Evolutionary conservation across 2,888 invertebrate genomes (phyloP).

Genomic region (Tachystola acroxantha): DNA sequence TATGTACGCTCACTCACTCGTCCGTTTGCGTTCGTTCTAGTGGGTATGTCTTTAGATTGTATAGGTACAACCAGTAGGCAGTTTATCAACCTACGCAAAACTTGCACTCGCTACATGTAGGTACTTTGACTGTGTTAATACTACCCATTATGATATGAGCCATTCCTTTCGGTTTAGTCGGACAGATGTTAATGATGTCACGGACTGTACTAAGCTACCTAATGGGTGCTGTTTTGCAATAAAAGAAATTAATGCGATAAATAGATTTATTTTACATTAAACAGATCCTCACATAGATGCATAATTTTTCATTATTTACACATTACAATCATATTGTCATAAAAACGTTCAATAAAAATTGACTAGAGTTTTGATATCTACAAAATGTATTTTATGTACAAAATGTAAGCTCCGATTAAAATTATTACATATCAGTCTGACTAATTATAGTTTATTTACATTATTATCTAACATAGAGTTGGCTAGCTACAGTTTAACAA

Average conservation of each 20-base stretch:
- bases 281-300: conserved; percentile 55
- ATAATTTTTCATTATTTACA: conserved; percentile 52
- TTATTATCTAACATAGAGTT: conserved; percentile 14
- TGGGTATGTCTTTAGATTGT: no score
- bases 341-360: conserved; percentile 72
- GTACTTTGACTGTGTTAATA: no score
- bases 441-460: conserved; percentile 38
- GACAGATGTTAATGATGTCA: no score
- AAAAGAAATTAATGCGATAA: conserved; percentile 33
- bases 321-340: conserved; percentile 72
- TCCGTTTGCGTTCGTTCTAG: no score
- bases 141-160: no score
- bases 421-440: conserved; percentile 64
- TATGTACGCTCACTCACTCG: no score
- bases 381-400: conserved; percentile 70
- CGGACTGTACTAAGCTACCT: no score
- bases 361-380: conserved; percentile 70
- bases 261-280: conserved; percentile 63
- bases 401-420: conserved; percentile 67
- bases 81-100: no score
- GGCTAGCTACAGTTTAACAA: conserved; percentile 11
- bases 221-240: no score
- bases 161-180: no score
- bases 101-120: no score
- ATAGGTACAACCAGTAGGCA: no score